Base-by-base conservation (phyloP, 2,888 invertebrate species). In the Himalopsyche tibetana region DNA sequence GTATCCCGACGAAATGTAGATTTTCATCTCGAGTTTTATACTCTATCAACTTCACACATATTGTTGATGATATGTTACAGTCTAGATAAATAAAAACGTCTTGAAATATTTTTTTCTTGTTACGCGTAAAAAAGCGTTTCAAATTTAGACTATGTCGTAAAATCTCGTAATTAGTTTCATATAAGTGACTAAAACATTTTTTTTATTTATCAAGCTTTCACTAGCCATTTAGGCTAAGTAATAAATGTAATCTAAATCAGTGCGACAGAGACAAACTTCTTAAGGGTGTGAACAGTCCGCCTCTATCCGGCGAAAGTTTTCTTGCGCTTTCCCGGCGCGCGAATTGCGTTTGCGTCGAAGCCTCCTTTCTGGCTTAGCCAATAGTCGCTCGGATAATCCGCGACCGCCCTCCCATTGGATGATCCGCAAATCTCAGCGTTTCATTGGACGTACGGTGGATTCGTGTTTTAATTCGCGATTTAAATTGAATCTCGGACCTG, bases 341-440 rank as follows among this genome's bases (percentile, higher is more conserved):
- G 83, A 86, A 84, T 84, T 82, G 80, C 84, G 56, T 82, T 69
- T 82, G 38, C 82, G 63, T 80, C 80, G 79, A 82, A 55, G 84
- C 81, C 80, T 86, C 84, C 86, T 84, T 81, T 69, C 45, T 80
- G 56, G 40, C 55, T 82, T 83, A 55, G 85, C 85, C 85, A 85
- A 87, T 85, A 79, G 84, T 28, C 38, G 79, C 51, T 55, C 80
- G 85, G 85, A 84, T 84, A 85, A 85, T 82, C 84, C 85, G 55
- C 79, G 28, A 79, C 69, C 38, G 56, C 63, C 80, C 51, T 80
- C 85, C 82, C 84, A 82, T 85, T 85, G 87, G 87, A 87, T 87
- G 84, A 85, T 87, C 87, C 85, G 82, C 81, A 79, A 63, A 56
- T 55, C 81, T 82, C 55, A 38, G 55, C 79, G 51, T 82, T 79